These are phyloP conservation scores for Hozukius guyotensis DNA, from an alignment of 2,797 vertebrate genomes.

Conservation along the genomic window DNA sequence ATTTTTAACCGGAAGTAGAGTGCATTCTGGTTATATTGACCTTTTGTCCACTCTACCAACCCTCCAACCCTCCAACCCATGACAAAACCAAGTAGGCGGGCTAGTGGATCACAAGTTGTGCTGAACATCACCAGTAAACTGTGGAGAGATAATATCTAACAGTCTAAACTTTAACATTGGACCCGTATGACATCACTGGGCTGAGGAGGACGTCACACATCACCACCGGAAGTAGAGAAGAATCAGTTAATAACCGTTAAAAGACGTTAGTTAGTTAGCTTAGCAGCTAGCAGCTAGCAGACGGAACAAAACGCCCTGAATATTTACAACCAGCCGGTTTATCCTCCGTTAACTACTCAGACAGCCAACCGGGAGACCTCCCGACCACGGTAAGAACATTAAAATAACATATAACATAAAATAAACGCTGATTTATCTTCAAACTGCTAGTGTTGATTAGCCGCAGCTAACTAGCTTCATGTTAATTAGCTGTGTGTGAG, in stretches of 20 bases:
- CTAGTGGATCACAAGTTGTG: conserved; percentile 19
- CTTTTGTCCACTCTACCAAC: background rate
- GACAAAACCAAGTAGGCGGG: conserved; percentile 1
- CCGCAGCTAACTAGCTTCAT: conserved; percentile 34
- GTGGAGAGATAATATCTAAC: background rate
- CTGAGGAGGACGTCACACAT: background rate
- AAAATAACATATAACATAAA: too few species aligned
- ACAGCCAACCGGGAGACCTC: too few species aligned
- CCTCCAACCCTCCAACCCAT: background rate
- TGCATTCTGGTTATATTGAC: fast-evolving
- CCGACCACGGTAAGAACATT: too few species aligned
- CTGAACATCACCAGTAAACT: background rate
- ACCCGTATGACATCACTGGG: background rate
- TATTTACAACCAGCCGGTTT: conserved; percentile 2
- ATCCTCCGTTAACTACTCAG: background rate
- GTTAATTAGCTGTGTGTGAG: conserved; percentile 11
- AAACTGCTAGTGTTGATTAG: background rate
- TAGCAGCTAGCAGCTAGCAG: conserved; percentile 61
- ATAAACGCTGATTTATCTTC: background rate
- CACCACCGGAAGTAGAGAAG: background rate
- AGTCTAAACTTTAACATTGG: background rate
- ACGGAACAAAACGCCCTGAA: background rate
- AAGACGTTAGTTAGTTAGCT: background rate
- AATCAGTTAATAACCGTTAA: background rate
- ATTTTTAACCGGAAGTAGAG: background rate